A percentile compares a stretch with the other conserved stretches of the same genome.
These are phyloP conservation scores for Pluvialis apricaria DNA, from an alignment of 2,113 vertebrate species.

Conservation along the genomic window DNA sequence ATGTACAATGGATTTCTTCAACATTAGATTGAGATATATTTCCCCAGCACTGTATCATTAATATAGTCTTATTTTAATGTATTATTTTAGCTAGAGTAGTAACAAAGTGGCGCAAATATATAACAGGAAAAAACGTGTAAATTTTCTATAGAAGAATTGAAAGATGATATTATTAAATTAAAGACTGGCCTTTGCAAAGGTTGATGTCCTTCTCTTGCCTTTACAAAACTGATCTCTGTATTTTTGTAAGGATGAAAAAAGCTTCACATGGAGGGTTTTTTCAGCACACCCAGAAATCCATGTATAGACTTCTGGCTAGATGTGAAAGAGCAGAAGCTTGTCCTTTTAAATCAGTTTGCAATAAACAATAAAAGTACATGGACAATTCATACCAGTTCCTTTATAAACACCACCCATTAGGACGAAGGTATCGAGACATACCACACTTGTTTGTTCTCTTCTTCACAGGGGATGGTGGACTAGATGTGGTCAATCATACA, in stretches of 20 bases:
- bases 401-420: rapidly evolving
- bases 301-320: background rate
- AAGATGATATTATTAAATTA: background rate
- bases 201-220: background rate
- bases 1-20: background rate
- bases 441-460: background rate
- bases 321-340: background rate
- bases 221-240: background rate
- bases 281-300: background rate
- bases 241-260: background rate
- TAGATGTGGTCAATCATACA: background rate
- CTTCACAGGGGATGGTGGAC: background rate
- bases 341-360: background rate
- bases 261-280: background rate
- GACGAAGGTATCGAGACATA: background rate
- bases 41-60: background rate
- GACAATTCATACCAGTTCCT: background rate
- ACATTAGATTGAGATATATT: background rate
- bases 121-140: background rate
- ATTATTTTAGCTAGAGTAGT: background rate
- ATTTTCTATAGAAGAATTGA: background rate
- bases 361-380: background rate
- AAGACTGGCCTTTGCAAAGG: background rate
- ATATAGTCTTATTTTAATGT: background rate
- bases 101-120: background rate